phyloP scores from a whole-genome alignment of 2,888 invertebrate species.

The Hemithea aestivaria region DNA sequence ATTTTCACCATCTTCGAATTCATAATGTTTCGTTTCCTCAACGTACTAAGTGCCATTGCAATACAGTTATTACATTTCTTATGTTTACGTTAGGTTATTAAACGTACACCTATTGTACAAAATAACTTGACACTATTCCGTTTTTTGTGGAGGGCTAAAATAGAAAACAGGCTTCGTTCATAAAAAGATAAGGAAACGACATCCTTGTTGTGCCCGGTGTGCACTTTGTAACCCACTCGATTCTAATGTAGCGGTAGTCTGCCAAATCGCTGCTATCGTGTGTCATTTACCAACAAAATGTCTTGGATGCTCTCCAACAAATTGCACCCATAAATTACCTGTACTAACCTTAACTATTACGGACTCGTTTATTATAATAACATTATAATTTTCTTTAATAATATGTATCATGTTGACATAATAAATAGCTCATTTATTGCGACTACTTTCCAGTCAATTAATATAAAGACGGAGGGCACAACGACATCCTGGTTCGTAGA shows the following conservation, averaged over 20 bases:
- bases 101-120: too few species aligned
- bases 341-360: constrained; percentile 36
- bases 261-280: constrained; percentile 46
- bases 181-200: constrained; percentile 35
- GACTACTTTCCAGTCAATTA: too few species aligned
- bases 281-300: constrained; percentile 45
- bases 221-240: constrained; percentile 30
- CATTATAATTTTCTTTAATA: constrained; percentile 4
- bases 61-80: constrained; percentile 14
- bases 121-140: too few species aligned
- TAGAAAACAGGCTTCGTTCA: constrained; percentile 6
- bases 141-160: not conserved
- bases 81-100: too few species aligned
- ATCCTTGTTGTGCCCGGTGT: constrained; percentile 33
- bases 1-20: constrained; percentile 75
- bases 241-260: constrained; percentile 37
- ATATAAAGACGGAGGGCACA: too few species aligned
- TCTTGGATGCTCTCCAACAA: constrained; percentile 43
- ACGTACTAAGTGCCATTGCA: constrained; percentile 38
- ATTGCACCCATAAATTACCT: constrained; percentile 40
- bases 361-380: constrained; percentile 12
- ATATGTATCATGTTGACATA: constrained; percentile 10
- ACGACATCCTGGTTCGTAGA: too few species aligned
- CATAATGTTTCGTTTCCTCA: constrained; percentile 63
- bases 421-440: too few species aligned